A percentile compares a stretch with the other conserved stretches of the same genome.
These are phyloP conservation scores for Vanacampus margaritifer DNA, from an alignment of 2,113 vertebrate genomes.

Conservation along the genomic window DNA sequence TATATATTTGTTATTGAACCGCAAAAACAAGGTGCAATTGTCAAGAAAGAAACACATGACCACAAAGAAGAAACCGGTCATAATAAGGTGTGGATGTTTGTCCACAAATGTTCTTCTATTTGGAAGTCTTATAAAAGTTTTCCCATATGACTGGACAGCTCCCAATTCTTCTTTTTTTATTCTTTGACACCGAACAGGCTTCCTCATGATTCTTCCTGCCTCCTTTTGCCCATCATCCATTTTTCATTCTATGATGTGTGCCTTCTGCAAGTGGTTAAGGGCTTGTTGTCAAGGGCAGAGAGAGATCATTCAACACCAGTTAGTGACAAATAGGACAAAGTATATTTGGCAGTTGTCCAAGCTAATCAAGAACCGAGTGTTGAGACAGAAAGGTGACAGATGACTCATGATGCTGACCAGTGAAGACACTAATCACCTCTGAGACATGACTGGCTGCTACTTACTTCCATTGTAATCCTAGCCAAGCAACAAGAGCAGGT, in stretches of 20 bases:
- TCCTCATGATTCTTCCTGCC: conserved; percentile 14
- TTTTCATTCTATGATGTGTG: conserved; percentile 14
- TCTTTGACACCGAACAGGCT: conserved; percentile 10
- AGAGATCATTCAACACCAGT: conserved; percentile 49
- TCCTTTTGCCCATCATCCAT: background rate
- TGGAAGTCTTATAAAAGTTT: background rate
- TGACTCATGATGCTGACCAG: conserved; percentile 13
- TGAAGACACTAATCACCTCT: conserved; percentile 19
- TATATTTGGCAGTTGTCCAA: conserved; percentile 28
- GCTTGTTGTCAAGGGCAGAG: conserved; percentile 33
- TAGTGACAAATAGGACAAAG: conserved; percentile 47
- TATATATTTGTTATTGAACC: too few species aligned
- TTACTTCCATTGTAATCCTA: background rate
- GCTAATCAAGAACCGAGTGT: conserved; percentile 35
- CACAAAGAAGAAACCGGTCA: too few species aligned
- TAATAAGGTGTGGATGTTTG: too few species aligned
- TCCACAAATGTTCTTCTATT: too few species aligned
- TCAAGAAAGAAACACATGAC: too few species aligned
- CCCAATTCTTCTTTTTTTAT: background rate
- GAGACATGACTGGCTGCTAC: background rate
- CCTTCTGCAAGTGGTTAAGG: conserved; percentile 43
- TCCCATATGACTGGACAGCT: background rate
- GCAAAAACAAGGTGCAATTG: too few species aligned
- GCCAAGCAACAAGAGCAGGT: background rate
- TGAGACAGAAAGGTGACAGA: conserved; percentile 40